Evolutionary conservation across 2,797 vertebrate species (phyloP).

Genomic region (Halcyon leucocephala): DNA sequence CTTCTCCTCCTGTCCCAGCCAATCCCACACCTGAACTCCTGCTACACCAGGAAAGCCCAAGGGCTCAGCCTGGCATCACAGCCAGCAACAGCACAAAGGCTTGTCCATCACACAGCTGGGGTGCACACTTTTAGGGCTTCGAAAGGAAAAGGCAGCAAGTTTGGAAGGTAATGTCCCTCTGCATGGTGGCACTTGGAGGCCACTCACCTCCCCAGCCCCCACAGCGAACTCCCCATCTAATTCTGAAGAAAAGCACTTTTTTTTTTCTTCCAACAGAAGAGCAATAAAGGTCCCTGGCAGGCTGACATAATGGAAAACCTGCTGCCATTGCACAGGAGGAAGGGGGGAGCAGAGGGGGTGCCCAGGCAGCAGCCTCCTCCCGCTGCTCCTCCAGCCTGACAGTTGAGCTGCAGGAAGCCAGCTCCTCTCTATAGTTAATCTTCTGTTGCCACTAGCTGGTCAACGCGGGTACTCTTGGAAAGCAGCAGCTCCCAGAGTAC

Average conservation of each 20-base stretch:
- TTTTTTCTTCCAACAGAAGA: neutral
- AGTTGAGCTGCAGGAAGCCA: neutral
- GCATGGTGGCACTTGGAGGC: accelerated
- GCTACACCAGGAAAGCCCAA: neutral
- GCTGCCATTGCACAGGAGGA: neutral
- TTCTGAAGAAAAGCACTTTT: neutral
- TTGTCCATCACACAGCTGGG: neutral
- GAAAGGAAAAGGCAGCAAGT: neutral
- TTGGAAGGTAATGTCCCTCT: neutral
- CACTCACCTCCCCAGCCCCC: neutral
- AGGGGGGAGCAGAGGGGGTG: neutral
- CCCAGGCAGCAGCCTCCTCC: neutral
- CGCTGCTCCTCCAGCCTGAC: neutral
- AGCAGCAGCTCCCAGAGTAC: conserved; percentile 3
- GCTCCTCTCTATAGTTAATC: conserved; percentile 75
- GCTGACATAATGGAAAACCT: neutral
- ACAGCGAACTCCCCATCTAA: neutral
- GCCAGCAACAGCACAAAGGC: neutral
- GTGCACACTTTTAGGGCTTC: neutral
- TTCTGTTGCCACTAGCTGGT: conserved; percentile 84
- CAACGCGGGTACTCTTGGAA: conserved; percentile 73
- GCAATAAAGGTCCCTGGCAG: neutral
- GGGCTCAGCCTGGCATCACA: neutral
- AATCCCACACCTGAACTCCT: neutral
- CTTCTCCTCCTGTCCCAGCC: neutral